A percentile compares a stretch with the other conserved stretches of the same genome.
phyloP scores from a whole-genome alignment of 2,888 invertebrate species.

The Orgyia antiqua region DNA sequence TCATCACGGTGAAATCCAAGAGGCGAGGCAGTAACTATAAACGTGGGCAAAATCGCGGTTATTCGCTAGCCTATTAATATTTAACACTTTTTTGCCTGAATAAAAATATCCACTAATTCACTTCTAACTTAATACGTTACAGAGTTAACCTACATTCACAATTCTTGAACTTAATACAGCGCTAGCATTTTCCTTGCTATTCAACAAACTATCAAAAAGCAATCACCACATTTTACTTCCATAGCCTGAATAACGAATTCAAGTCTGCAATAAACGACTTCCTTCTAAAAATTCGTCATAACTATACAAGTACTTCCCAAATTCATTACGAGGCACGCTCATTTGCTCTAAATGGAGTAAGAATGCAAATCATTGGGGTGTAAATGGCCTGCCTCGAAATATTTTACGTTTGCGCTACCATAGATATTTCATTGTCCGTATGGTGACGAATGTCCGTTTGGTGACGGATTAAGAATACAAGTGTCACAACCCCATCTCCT shows the following conservation, averaged over 20 bases:
- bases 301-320: conserved; percentile 18
- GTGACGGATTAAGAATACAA: too few relatives aligned
- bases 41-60: too few relatives aligned
- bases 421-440: too few relatives aligned
- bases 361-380: conserved; percentile 29
- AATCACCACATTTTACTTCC: conserved; percentile 12
- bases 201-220: conserved; percentile 18
- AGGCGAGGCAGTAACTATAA: too few relatives aligned
- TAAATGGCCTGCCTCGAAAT: conserved; percentile 22
- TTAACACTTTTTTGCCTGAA: too few relatives aligned
- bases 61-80: too few relatives aligned
- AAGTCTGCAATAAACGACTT: conserved; percentile 12
- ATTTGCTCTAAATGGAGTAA: conserved; percentile 33
- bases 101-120: too few relatives aligned
- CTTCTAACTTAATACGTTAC: too few relatives aligned
- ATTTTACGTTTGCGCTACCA: conserved; percentile 9
- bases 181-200: neutral
- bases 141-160: neutral
- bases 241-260: conserved; percentile 14
- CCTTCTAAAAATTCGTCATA: conserved; percentile 21
- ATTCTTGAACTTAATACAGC: neutral
- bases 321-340: conserved; percentile 28
- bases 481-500: too few relatives aligned
- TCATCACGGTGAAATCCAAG: too few relatives aligned
- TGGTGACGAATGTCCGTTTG: too few relatives aligned